Evolutionary conservation across 2,888 invertebrate species (phyloP).

Genomic region (Meghimatium bilineatum): DNA sequence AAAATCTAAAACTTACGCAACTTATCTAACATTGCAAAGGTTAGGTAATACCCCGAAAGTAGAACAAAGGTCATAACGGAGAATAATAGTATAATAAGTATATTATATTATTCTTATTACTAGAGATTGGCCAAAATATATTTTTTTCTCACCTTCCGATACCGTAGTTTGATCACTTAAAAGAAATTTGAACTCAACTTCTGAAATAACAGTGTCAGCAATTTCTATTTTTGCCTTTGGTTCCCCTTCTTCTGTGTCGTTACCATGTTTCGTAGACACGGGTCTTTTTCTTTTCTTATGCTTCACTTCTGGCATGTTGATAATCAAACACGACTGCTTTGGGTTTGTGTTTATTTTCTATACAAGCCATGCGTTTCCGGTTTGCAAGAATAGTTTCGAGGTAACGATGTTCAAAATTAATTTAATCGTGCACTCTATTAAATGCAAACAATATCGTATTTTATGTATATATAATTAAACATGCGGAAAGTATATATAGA

Average conservation of each 20-base stretch:
- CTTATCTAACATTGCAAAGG: too few relatives aligned
- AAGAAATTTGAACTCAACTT: slow-evolving; percentile 47
- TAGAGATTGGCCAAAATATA: too few relatives aligned
- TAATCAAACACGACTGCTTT: too few relatives aligned
- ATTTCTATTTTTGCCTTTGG: neutral
- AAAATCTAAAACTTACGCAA: too few relatives aligned
- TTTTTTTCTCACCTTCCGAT: slow-evolving; percentile 20
- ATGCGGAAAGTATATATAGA: neutral
- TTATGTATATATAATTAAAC: neutral
- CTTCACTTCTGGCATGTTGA: neutral
- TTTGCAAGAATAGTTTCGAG: slow-evolving; percentile 1
- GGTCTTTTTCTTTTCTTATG: neutral
- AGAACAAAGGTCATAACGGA: too few relatives aligned
- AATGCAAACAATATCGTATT: neutral
- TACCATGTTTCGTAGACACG: too few relatives aligned
- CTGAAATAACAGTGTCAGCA: slow-evolving; percentile 10
- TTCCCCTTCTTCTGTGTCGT: neutral
- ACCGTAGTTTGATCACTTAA: slow-evolving; percentile 28
- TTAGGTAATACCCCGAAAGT: too few relatives aligned
- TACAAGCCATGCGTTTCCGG: slow-evolving; percentile 28
- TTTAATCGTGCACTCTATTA: neutral
- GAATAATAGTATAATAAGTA: too few relatives aligned
- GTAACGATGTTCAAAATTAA: neutral
- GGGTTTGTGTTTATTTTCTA: neutral
- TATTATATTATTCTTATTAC: too few relatives aligned